phyloP scores from a whole-genome alignment of 2,113 vertebrate species.

The Danionella cerebrum region DNA sequence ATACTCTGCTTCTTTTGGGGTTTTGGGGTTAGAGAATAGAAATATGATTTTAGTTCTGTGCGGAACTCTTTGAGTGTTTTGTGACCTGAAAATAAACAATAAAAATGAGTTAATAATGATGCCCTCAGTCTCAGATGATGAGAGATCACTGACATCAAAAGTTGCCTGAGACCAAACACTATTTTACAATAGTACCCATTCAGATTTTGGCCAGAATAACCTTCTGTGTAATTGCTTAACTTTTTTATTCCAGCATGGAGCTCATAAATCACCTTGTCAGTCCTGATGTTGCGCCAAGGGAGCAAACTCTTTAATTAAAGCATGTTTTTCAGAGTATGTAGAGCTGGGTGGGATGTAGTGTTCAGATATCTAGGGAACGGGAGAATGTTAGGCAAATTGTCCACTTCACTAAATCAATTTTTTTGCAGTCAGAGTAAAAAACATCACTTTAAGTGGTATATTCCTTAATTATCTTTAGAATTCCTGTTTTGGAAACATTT shows the following conservation, averaged over 20 bases:
- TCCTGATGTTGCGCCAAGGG: neutral
- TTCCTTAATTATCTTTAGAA: neutral
- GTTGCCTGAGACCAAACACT: neutral
- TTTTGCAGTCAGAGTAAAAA: neutral
- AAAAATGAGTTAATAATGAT: no score
- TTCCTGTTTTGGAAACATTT: no score
- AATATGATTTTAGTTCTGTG: no score
- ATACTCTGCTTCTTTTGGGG: no score
- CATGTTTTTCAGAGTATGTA: neutral
- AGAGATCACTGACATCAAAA: neutral
- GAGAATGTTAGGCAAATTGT: constrained; percentile 6
- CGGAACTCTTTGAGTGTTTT: no score
- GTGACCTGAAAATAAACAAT: no score
- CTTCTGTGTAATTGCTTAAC: neutral
- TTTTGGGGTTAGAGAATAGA: no score
- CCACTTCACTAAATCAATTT: neutral
- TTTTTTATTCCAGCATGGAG: constrained; percentile 5
- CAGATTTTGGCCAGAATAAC: constrained; percentile 12
- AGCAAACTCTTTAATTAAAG: constrained; percentile 22
- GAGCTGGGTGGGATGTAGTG: neutral
- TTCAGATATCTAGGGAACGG: neutral
- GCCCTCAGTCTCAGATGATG: constrained; percentile 1
- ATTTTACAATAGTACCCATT: neutral
- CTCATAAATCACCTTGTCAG: constrained; percentile 15
- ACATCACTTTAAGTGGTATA: neutral